A percentile compares a stretch with the other conserved stretches of the same genome.
Conservation (phyloP, 2,113 vertebrate species). For the Odocoileus virginianus region DNA sequence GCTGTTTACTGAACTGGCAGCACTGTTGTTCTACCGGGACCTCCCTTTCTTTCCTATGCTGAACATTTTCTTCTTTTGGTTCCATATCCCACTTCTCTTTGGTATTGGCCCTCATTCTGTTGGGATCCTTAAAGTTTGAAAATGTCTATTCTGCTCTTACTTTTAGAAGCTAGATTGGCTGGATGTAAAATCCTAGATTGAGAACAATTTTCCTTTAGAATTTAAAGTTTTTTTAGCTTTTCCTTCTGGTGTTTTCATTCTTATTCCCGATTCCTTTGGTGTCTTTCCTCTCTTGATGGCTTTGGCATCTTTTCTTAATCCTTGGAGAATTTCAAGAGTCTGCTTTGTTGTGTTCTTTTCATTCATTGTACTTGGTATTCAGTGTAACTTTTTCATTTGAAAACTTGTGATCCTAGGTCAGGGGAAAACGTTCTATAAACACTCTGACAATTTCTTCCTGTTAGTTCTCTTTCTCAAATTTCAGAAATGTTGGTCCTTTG, state of each 20-base stretch:
- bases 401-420: not conserved
- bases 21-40: accelerated
- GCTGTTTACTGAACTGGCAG: not conserved
- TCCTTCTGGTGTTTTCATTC: not conserved
- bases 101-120: not conserved
- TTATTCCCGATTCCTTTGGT: not conserved
- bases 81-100: not conserved
- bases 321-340: not conserved
- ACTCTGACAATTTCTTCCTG: not conserved
- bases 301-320: not conserved
- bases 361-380: not conserved
- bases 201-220: not conserved
- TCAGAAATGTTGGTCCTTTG: not conserved
- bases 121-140: not conserved
- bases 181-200: not conserved
- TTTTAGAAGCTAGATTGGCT: not conserved
- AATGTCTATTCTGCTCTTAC: not conserved
- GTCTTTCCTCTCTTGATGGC: not conserved
- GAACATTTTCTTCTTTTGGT: not conserved
- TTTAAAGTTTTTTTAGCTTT: not conserved
- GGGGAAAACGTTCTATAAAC: not conserved
- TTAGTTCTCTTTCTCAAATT: not conserved
- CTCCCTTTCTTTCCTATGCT: too few species aligned
- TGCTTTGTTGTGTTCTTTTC: not conserved
- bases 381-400: not conserved